These are phyloP conservation scores for Hypanus sabinus DNA, from an alignment of 2,113 vertebrate species.

Conservation along the genomic window DNA sequence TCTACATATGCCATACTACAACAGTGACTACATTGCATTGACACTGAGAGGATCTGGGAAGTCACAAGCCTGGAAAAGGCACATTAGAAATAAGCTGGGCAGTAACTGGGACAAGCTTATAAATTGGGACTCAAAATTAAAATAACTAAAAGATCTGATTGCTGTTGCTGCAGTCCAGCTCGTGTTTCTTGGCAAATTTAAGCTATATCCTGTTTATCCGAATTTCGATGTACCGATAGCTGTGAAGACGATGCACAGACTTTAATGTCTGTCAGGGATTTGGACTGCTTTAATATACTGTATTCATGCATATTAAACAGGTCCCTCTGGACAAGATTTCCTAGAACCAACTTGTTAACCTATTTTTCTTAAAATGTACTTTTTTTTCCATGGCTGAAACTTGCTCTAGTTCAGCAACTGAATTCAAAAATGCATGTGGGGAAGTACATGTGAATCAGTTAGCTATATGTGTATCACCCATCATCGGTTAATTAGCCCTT, in stretches of 20 bases:
- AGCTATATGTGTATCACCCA: not conserved
- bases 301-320: not conserved
- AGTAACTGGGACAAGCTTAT: not conserved
- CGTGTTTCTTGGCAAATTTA: not conserved
- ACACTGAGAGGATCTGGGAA: not conserved
- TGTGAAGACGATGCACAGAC: not conserved
- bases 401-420: not conserved
- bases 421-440: not conserved
- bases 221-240: not conserved
- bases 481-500: slow-evolving; percentile 30
- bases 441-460: not conserved
- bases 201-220: not conserved
- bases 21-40: not conserved
- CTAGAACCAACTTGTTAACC: slow-evolving; percentile 26
- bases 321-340: not conserved
- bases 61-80: not conserved
- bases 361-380: slow-evolving; percentile 13
- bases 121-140: not conserved
- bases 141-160: not conserved
- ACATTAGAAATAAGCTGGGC: not conserved
- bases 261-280: not conserved
- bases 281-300: not conserved
- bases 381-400: not conserved
- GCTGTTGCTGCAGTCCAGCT: not conserved
- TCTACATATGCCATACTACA: not conserved